Evolutionary conservation across 2,113 vertebrate species (phyloP).

Genomic region (Cyprichromis sp.): DNA sequence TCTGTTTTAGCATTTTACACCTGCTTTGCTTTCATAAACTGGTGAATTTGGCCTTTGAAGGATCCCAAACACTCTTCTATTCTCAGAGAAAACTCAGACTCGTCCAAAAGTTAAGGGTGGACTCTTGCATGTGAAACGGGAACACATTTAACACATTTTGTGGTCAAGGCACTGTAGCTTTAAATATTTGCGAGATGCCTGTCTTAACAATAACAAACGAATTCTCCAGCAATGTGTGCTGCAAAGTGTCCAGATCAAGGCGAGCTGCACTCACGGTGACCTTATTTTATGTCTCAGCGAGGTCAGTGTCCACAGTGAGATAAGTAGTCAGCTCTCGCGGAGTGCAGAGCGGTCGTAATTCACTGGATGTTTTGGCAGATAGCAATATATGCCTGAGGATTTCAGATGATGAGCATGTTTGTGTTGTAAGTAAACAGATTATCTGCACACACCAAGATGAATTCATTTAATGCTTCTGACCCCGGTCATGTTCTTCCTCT

Average conservation of each 20-base stretch:
- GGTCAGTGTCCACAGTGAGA: conserved; percentile 17
- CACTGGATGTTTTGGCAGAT: conserved; percentile 37
- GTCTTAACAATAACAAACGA: conserved; percentile 40
- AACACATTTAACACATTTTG: conserved; percentile 2
- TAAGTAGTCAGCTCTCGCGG: conserved; percentile 2
- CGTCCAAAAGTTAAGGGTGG: neutral
- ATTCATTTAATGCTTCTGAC: conserved; percentile 5
- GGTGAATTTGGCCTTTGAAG: neutral
- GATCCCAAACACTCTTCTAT: neutral
- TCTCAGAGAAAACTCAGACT: neutral
- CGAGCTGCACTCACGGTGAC: conserved; percentile 6
- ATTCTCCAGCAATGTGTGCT: neutral
- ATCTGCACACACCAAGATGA: neutral
- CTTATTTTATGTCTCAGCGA: conserved; percentile 3
- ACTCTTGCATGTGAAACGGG: neutral
- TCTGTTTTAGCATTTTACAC: neutral
- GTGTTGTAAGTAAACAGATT: conserved; percentile 26
- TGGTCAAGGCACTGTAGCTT: conserved; percentile 21
- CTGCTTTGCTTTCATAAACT: neutral
- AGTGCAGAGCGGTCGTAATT: conserved; percentile 10
- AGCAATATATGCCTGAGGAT: neutral
- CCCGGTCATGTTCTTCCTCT: neutral
- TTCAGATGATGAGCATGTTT: conserved; percentile 21
- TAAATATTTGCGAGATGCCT: conserved; percentile 38
- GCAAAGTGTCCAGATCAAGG: neutral